These are phyloP conservation scores for Chrysotoxum bicinctum DNA, from an alignment of 2,888 invertebrate species.

Conservation along the genomic window DNA sequence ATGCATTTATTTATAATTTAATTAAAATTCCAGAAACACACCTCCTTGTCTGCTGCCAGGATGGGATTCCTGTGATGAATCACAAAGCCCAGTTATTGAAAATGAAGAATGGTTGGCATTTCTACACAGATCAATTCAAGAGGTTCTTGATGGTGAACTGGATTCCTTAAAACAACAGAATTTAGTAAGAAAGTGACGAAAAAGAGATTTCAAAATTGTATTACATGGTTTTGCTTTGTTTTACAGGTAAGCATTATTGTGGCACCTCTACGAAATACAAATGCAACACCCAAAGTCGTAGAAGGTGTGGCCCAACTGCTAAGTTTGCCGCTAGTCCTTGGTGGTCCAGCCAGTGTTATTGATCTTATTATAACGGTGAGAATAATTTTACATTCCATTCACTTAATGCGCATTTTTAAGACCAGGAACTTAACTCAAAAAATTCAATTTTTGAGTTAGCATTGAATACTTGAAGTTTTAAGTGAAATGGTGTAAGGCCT, in stretches of 20 bases:
- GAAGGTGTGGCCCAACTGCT: constrained; percentile 85
- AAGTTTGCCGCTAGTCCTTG: constrained; percentile 85
- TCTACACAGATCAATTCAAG: constrained; percentile 90
- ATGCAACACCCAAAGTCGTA: constrained; percentile 85
- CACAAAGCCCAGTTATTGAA: constrained; percentile 87
- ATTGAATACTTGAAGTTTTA: too few species aligned
- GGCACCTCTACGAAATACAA: constrained; percentile 85
- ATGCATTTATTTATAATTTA: not conserved
- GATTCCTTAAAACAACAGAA: constrained; percentile 88
- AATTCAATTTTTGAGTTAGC: too few species aligned
- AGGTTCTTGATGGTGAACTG: constrained; percentile 90
- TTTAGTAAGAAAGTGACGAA: constrained; percentile 82
- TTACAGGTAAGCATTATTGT: constrained; percentile 84
- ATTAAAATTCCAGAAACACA: constrained; percentile 76
- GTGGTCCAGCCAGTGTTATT: constrained; percentile 80
- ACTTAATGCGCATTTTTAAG: too few species aligned
- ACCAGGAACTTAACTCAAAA: too few species aligned
- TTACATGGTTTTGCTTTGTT: constrained; percentile 55
- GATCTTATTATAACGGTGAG: constrained; percentile 83
- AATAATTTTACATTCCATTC: not conserved
- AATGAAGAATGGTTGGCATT: constrained; percentile 94
- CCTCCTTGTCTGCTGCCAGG: constrained; percentile 80
- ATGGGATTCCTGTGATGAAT: constrained; percentile 82
- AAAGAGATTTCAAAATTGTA: not conserved
- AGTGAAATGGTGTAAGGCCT: too few species aligned